A percentile compares a stretch with the other conserved stretches of the same genome.
Evolutionary conservation across 2,888 invertebrate genomes (phyloP).

Genomic region (Aquatica leii): DNA sequence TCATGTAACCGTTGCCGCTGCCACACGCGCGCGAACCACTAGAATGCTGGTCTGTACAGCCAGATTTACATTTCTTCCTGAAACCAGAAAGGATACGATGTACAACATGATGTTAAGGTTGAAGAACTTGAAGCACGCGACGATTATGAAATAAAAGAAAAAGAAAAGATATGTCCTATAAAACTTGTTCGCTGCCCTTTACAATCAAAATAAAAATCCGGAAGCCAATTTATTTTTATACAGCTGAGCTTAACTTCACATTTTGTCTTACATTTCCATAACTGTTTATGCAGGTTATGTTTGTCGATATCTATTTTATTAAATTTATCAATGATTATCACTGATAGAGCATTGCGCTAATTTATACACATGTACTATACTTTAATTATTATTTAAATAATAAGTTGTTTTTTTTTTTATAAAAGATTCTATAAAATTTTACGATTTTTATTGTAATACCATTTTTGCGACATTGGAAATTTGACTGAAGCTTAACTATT

Average conservation of each 20-base stretch:
- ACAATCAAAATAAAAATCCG: conserved; percentile 18
- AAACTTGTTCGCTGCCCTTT: conserved; percentile 7
- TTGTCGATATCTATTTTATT: no score
- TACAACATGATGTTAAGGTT: conserved; percentile 22
- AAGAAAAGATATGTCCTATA: conserved; percentile 9
- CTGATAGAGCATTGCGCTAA: no score
- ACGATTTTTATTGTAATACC: no score
- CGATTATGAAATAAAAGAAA: conserved; percentile 2
- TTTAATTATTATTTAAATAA: no score
- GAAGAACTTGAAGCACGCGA: conserved; percentile 31
- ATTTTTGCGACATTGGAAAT: no score
- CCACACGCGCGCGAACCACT: conserved; percentile 41
- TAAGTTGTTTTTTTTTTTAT: no score
- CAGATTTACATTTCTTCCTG: conserved; percentile 39
- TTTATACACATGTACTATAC: no score
- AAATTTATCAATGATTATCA: no score
- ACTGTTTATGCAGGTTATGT: no score
- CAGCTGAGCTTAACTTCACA: not conserved
- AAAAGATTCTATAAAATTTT: no score
- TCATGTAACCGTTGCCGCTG: conserved; percentile 43
- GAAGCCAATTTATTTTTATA: conserved; percentile 14
- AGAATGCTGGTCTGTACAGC: conserved; percentile 26
- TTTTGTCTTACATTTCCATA: not conserved
- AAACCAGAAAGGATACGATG: conserved; percentile 27
- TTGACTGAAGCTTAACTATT: no score